Base-by-base conservation (phyloP, 2,888 invertebrate genomes). In the Xanthia icteritia region DNA sequence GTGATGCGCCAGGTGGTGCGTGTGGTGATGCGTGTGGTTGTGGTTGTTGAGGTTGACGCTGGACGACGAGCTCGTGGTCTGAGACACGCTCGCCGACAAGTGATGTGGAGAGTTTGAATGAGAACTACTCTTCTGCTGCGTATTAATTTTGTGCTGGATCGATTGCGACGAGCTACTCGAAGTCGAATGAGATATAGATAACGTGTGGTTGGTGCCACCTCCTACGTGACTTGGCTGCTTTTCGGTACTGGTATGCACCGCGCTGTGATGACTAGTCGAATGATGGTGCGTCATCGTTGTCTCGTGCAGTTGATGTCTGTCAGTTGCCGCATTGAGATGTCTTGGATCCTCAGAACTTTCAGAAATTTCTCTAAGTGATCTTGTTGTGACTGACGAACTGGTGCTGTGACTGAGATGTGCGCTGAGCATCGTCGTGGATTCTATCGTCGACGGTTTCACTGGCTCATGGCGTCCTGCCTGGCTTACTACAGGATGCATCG, bases 351-450 rank as follows among this genome's bases (percentile, higher is more conserved):
- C 97, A 27, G 93, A 90, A 80, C 96, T 96, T 89, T 97, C 97
- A 36, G 97, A 96, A 83, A 97, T 97, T 91, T 97, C 98, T 89
- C 98, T 96, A 61, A 97, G 90, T 61, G 97, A 97, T 88, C 98
- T 97, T 13, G 98, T 97, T 27, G 98, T 98, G n/a, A 98, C 97
- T 31, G 97, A 98, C 80, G 97, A 97, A 88, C 97, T 98, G 23
- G 97, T 97, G 88, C 97, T 98, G 89, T 98, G 97, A 88, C 97
- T 97, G 89, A 97, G 98, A 92, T 98, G 98, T 23, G 97, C 97
- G 93, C 97, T 97, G 90, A 98, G 97, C 91, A 98, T 97, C 0
- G 98, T 97, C 73, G 97, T 97, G 17, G 97, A 97, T 88, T 98
- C 98, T 65, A 97, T 97, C n/a, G 97, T 94, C 15, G 96, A 91